Evolutionary conservation across 1,140 invertebrate genomes (phyloP).

Genomic region (Caenorhabditis elegans): WBcel235 BX284603.4:8193501-8194000

Average conservation of each 20-base stretch:
- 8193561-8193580: background rate
- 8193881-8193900: background rate
- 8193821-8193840: too few relatives aligned
- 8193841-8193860: slow-evolving; percentile 10
- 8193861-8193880: slow-evolving; percentile 12
- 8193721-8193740: too few relatives aligned
- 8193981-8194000: background rate
- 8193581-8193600: slow-evolving; percentile 1
- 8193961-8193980: background rate
- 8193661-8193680: too few relatives aligned
- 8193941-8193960: background rate
- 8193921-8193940: slow-evolving; percentile 23
- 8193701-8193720: too few relatives aligned
- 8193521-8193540: too few relatives aligned
- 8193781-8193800: too few relatives aligned
- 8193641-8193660: background rate
- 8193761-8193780: too few relatives aligned
- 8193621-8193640: background rate
- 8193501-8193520: background rate
- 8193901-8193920: background rate
- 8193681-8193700: too few relatives aligned
- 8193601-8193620: background rate
- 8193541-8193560: background rate
- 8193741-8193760: too few relatives aligned
- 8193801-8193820: too few relatives aligned